Base-by-base conservation (phyloP, 1,140 invertebrate genomes). In the Drosophila aff. region DNA sequence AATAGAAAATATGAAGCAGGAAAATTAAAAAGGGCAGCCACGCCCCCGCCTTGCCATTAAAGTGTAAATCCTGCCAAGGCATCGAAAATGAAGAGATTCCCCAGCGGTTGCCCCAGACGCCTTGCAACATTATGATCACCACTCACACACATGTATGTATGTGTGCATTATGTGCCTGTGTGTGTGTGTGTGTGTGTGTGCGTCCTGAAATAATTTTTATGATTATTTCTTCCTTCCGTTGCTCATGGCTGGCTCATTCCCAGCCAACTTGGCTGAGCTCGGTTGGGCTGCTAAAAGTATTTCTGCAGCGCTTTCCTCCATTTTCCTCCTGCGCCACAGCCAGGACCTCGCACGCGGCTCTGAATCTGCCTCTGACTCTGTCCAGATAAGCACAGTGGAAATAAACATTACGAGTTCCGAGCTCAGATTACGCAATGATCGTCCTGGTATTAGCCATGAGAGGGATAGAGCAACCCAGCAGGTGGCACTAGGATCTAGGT, bases 141-240 rank as follows among this genome's bases (percentile, higher is more conserved):
- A 62, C 68, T 46, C 73, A 36, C 21, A 53, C 64, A 15, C 57
- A 80, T 59, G 57, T 50, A 3, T 47, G 3, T 23, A 15, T 49
- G 23, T 26, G 68, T 76, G 60, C 71, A 64, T 52, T 55, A 60
- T 44, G 60, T 13, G n/a, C 16, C 16, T 47, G 50, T 65, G 11
- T 46, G 59, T 80, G 21, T 21, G n/a, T n/a, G n/a, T 47, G 50
- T 65, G 11, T 46, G 59, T 23, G 65, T 69, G 67, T 73, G 73
- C 77, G 77, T 69, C 78, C 66, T 90, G 75, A 90, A 90, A 90
- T 90, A 90, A 90, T 90, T 90, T 90, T 90, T 90, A 90, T 90
- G 85, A 90, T 90, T 90, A 90, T 90, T 90, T 90, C 85, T 90
- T 90, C 85, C 85, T 90, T 90, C 85, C 85, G 84, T 62, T 66